Evolutionary conservation across 2,113 vertebrate genomes (phyloP), one percentile per base, ranked within the genome.

Genomic region (Istiophorus platypterus): DNA sequence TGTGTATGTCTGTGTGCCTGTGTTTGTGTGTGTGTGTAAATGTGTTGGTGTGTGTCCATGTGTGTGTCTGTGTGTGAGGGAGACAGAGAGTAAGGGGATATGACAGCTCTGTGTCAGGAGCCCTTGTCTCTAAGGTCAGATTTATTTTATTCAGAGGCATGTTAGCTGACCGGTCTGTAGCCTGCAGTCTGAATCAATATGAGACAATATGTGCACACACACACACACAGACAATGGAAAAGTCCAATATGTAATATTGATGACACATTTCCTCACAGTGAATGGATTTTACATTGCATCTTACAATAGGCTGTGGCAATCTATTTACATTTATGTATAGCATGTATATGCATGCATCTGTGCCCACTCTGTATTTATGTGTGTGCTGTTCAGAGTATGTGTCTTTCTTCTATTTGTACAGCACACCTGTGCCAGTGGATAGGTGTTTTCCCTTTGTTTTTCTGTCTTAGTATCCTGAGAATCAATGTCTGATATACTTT

Each of bases 81-180:
- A 42, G 58, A 56, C 41, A 56, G 76, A 80, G 62, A 65, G 70
- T 87, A 77, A 88, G 76, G 58, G 74, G 71, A 81, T 78, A 87
- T 88, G 89, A 91, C 89, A 89, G 84, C 82, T 86, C 75, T 86
- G 85, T 87, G 88, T 89, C 81, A 90, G 75, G 77, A 90, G 82
- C 70, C 72, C 70, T 57, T 82, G 70, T 78, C 86, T 91, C 81
- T 45, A 10, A 88, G 87, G 85, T 78, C 80, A 68, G 87, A 90
- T 92, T 90, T 88, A 80, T 89, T 90, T 89, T 85, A 85, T 89
- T 85, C 87, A 90, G 79, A 85, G 76, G 77, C 79, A 61, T 88
- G 81, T 87, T 85, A 64, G 79, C 67, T 69, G 84, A 82, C 91
- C 83, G 79, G 77, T 88, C 89, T 90, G 86, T 86, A 80, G 87